Base-by-base conservation (phyloP, 2,113 vertebrate genomes). In the Hippocampus zosterae region DNA sequence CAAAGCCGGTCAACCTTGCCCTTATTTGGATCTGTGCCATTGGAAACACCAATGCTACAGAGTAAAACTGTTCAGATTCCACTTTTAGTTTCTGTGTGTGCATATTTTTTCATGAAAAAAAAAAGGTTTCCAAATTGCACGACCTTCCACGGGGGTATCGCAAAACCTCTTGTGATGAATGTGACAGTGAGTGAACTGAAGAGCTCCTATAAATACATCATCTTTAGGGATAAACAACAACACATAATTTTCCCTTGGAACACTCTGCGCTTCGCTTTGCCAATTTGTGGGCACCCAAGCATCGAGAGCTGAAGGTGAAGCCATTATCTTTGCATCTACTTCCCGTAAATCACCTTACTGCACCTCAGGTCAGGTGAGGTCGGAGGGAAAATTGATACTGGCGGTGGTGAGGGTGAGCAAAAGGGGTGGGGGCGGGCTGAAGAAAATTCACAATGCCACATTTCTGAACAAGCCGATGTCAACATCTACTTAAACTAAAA, bases 301-400 rank as follows among this genome's bases (percentile, higher is more conserved):
- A 68, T 59, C 78, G 76, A 72, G 61, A 66, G 65, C 65, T 68
- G 48, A 19, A 65, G 70, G 70, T 79, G 15, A 64, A 79, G 76
- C 74, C 69, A 83, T 83, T 78, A 66, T 76, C 75, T 81, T 76
- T 66, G 73, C 74, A 79, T 79, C 79, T 50, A 72, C 53, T 75
- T 69, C 6, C 40, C 25, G 40, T 46, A 70, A 82, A 88, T 82
- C 73, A 79, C 75, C 61, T 78, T 64, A 53, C 62, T 71, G 63
- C 56, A 70, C 70, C 65, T 68, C 50, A 57, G 65, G 2, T 23
- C 48, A 60, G 65, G 21, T 15, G 59, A 42, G 44, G 62, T 50
- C 19, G 16, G 64, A 68, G 65, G 53, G 16, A 13, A 65, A 44
- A 65, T 42, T 44, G 12, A 64, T 44, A 42, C 12, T 15, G n/a